Conservation (phyloP, 2,797 vertebrate species). For the Gambusia yucatana region DNA sequence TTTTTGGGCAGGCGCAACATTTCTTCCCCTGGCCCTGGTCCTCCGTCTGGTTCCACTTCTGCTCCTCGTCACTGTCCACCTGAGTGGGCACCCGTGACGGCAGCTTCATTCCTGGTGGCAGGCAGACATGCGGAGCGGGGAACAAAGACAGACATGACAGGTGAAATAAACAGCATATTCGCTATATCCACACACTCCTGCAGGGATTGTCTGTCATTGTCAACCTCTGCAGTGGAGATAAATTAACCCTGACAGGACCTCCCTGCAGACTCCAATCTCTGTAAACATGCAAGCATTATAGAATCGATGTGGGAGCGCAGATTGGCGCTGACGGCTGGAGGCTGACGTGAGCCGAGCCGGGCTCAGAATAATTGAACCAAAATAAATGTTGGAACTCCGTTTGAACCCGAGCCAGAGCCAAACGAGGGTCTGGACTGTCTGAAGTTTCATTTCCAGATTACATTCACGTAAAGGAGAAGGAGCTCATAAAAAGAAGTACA, state of each 20-base stretch:
- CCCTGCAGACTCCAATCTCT: constrained; percentile 46
- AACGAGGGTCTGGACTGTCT: constrained; percentile 8
- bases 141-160: neutral
- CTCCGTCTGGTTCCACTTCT: constrained; percentile 88
- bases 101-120: constrained; percentile 88
- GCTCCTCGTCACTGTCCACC: constrained; percentile 81
- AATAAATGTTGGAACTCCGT: constrained; percentile 45
- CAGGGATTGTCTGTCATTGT: constrained; percentile 46
- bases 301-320: constrained; percentile 20
- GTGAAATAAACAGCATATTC: constrained; percentile 25
- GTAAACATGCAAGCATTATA: constrained; percentile 29
- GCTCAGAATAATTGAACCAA: constrained; percentile 45
- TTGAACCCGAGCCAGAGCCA: constrained; percentile 40
- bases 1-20: constrained; percentile 95
- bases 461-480: neutral
- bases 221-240: constrained; percentile 44
- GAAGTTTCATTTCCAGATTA: constrained; percentile 10
- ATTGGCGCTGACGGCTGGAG: constrained; percentile 20
- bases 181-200: constrained; percentile 18
- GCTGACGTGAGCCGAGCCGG: constrained; percentile 14
- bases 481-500: neutral
- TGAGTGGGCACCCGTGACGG: constrained; percentile 87
- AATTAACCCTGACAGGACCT: constrained; percentile 62
- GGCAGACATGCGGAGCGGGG: neutral
- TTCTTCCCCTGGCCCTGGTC: constrained; percentile 80